Conservation (phyloP, 2,113 vertebrate species). For the Rana temporaria region DNA sequence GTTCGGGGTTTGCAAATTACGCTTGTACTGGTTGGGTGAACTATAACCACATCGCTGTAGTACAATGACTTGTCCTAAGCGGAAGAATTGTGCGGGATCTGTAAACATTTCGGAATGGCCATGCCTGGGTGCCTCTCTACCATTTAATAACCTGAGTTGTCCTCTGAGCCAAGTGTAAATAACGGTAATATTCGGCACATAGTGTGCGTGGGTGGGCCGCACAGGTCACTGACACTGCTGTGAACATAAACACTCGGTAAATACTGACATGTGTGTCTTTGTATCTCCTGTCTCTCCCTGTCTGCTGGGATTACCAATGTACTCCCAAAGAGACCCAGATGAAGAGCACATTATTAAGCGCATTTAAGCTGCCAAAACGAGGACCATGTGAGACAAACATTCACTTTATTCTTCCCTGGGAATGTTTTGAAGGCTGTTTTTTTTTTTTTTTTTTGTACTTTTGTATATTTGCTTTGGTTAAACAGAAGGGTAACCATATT, state of each 20-base stretch:
- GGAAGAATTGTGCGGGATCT: too few relatives aligned
- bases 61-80: too few relatives aligned
- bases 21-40: too few relatives aligned
- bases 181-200: not conserved
- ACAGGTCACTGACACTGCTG: not conserved
- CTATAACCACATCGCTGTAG: too few relatives aligned
- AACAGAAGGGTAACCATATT: too few relatives aligned
- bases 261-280: not conserved
- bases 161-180: not conserved
- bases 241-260: constrained; percentile 12
- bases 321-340: not conserved
- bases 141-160: too few relatives aligned
- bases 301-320: not conserved
- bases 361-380: too few relatives aligned
- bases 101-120: too few relatives aligned
- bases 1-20: too few relatives aligned
- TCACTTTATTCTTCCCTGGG: not conserved
- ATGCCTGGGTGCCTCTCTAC: not conserved
- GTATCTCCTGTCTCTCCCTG: not conserved
- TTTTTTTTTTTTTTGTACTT: too few relatives aligned
- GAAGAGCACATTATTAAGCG: not conserved
- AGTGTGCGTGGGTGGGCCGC: constrained; percentile 2
- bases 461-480: too few relatives aligned
- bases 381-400: not conserved
- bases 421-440: too few relatives aligned